Evolutionary conservation across 1,140 invertebrate genomes (phyloP).

Genomic region (Trypoxylus dichotomus): DNA sequence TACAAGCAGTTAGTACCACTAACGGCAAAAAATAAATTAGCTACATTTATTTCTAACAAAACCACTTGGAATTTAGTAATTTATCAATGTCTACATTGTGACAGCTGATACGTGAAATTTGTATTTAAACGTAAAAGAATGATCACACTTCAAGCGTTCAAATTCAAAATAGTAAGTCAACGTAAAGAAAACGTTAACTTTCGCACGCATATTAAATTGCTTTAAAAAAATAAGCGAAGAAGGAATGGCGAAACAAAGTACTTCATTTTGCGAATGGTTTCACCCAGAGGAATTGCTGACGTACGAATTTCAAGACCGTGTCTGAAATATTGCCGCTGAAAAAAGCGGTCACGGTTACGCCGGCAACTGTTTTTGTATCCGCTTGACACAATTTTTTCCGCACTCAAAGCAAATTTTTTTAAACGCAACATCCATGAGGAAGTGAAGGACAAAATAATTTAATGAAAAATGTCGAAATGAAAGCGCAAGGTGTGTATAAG

Average conservation of each 20-base stretch:
- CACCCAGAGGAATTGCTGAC: neutral
- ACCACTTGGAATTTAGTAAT: too few relatives aligned
- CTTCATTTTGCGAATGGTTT: constrained; percentile 2
- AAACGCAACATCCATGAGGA: neutral
- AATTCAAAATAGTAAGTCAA: neutral
- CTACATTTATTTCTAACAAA: too few relatives aligned
- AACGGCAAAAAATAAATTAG: too few relatives aligned
- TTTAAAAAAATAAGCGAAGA: neutral
- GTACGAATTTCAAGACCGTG: neutral
- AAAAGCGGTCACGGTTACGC: neutral
- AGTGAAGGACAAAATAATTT: neutral
- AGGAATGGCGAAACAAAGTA: neutral
- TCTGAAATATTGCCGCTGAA: neutral
- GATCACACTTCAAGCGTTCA: neutral
- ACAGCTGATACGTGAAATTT: neutral
- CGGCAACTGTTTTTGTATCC: neutral
- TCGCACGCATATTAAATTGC: neutral
- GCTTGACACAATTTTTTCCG: constrained; percentile 4
- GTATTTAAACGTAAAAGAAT: neutral
- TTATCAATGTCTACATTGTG: neutral
- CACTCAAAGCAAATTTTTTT: neutral
- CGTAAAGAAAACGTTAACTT: neutral
- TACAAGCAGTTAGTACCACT: too few relatives aligned
- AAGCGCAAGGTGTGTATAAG: neutral
- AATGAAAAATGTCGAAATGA: neutral